These are phyloP conservation scores for Volucella inanis DNA, from an alignment of 2,888 invertebrate species.

Conservation along the genomic window DNA sequence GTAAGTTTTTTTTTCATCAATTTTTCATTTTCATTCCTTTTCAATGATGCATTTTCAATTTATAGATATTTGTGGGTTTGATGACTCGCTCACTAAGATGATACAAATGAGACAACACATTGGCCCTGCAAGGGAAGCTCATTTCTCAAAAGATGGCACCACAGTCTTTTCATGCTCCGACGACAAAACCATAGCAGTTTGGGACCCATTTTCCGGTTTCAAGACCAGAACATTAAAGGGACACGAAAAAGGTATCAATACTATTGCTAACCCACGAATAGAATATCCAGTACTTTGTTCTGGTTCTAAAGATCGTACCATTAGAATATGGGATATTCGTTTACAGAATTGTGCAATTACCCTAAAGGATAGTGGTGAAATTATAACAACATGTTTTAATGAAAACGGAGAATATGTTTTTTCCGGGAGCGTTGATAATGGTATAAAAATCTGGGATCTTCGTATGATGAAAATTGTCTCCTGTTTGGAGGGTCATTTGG, in stretches of 20 bases:
- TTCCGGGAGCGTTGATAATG: constrained; percentile 97
- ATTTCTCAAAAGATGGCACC: constrained; percentile 92
- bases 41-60: constrained; percentile 79
- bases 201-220: constrained; percentile 95
- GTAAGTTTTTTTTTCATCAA: constrained; percentile 85
- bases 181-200: constrained; percentile 96
- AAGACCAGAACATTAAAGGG: constrained; percentile 96
- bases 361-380: constrained; percentile 87
- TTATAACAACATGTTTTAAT: constrained; percentile 95
- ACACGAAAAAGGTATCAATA: constrained; percentile 90
- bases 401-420: constrained; percentile 98
- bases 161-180: constrained; percentile 95
- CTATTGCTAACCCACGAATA: constrained; percentile 87
- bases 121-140: constrained; percentile 96
- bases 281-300: constrained; percentile 96
- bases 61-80: constrained; percentile 96
- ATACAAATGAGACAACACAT: constrained; percentile 96
- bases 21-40: no score
- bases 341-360: constrained; percentile 86
- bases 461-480: constrained; percentile 91
- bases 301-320: constrained; percentile 95
- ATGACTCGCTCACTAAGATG: constrained; percentile 98
- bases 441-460: constrained; percentile 98
- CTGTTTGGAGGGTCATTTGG: constrained; percentile 95
- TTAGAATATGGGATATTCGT: constrained; percentile 27